A percentile compares a stretch with the other conserved stretches of the same genome.
Conservation (phyloP, 2,113 vertebrate species). For the Synchiropus splendidus region DNA sequence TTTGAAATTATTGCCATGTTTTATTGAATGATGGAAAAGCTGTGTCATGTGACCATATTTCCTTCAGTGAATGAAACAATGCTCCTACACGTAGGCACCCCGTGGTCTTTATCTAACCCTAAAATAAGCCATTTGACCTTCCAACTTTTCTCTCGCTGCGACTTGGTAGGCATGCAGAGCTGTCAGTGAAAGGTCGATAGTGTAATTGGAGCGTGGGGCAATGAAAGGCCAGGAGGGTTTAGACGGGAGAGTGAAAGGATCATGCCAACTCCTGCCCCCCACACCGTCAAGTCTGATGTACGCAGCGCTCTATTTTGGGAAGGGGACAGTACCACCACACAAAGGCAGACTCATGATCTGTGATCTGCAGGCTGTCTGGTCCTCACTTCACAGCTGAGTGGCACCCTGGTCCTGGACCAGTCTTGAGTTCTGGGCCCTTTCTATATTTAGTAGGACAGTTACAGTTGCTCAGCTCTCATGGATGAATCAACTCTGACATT, state of each 20-base stretch:
- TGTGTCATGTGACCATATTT: too few species aligned
- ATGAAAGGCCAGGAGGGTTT: conserved; percentile 68
- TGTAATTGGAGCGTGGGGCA: conserved; percentile 70
- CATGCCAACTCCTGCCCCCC: conserved; percentile 1
- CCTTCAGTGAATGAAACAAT: background rate
- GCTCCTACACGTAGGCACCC: too few species aligned
- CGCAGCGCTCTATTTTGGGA: conserved; percentile 34
- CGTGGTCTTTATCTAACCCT: conserved; percentile 13
- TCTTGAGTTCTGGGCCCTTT: background rate
- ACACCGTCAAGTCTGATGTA: conserved; percentile 3
- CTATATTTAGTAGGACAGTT: conserved; percentile 65
- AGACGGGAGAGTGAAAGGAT: conserved; percentile 15
- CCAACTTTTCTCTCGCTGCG: conserved; percentile 28
- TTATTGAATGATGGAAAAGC: background rate
- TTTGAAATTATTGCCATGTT: too few species aligned
- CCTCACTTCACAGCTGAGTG: background rate
- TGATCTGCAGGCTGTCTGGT: conserved; percentile 1
- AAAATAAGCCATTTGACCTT: conserved; percentile 48
- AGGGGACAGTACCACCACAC: conserved; percentile 25
- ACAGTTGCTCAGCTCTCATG: conserved; percentile 28
- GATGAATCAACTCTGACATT: conserved; percentile 58
- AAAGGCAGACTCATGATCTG: conserved; percentile 23
- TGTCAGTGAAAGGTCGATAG: conserved; percentile 60
- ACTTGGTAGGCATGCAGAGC: conserved; percentile 31
- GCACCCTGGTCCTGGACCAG: conserved; percentile 3